Evolutionary conservation across 2,113 vertebrate genomes (phyloP).

Genomic region (Antechinus stuartii): DNA sequence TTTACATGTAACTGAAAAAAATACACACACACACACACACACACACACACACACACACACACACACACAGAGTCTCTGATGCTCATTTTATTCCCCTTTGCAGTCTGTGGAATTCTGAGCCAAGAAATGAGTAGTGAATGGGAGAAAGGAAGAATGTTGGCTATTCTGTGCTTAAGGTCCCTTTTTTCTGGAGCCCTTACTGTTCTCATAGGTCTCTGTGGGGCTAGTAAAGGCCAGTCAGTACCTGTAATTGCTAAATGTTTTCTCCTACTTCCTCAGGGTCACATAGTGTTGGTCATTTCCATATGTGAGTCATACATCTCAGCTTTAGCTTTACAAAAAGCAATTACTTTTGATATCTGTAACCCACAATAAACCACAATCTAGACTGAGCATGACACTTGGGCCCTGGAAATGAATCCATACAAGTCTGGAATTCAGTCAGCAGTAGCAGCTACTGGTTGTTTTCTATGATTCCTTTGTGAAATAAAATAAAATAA

Average conservation of each 20-base stretch:
- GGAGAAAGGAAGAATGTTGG: background rate
- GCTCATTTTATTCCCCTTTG: background rate
- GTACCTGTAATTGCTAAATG: background rate
- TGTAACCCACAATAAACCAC: background rate
- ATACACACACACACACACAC: no score
- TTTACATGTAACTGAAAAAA: no score
- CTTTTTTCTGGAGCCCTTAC: slow-evolving; percentile 3
- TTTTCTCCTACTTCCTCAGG: background rate
- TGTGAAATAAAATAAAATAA: slow-evolving; percentile 34
- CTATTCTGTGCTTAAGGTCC: background rate
- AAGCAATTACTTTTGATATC: background rate
- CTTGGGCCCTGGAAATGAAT: background rate
- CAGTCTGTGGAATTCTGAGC: slow-evolving; percentile 18
- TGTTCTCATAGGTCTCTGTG: background rate
- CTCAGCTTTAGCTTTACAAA: background rate
- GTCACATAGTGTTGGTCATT: background rate
- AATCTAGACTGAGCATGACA: background rate
- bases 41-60: no score
- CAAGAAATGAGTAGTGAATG: background rate
- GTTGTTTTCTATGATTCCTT: slow-evolving; percentile 25
- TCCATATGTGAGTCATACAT: background rate
- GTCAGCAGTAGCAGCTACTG: background rate
- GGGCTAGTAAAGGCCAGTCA: background rate
- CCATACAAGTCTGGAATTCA: background rate
- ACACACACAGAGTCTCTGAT: background rate